A percentile compares a stretch with the other conserved stretches of the same genome.
Conservation (phyloP, 2,888 invertebrate species). For the Papilio protenor region DNA sequence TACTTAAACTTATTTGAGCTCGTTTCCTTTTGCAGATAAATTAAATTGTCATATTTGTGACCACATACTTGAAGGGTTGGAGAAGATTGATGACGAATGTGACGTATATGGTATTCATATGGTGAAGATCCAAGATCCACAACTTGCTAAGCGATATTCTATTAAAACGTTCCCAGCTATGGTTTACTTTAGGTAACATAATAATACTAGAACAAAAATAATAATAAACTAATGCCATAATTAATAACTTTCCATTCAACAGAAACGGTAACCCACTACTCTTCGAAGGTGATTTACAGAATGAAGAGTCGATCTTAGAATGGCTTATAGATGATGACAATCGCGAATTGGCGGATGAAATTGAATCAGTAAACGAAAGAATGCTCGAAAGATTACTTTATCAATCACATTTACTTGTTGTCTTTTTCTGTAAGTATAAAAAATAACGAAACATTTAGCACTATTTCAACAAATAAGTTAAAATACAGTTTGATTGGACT, state of each 20-base stretch:
- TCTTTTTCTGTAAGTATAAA: constrained; percentile 92
- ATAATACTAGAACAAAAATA: background rate
- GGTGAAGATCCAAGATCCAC: constrained; percentile 96
- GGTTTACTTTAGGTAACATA: constrained; percentile 92
- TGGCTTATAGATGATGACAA: constrained; percentile 97
- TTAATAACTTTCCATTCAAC: constrained; percentile 59
- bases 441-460: too few relatives aligned
- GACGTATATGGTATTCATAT: constrained; percentile 96
- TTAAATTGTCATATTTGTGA: constrained; percentile 96
- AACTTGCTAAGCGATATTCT: constrained; percentile 95
- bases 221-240: background rate
- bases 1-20: background rate
- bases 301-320: constrained; percentile 95
- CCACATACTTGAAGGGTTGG: constrained; percentile 93
- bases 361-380: constrained; percentile 95
- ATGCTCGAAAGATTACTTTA: constrained; percentile 94
- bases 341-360: constrained; percentile 96
- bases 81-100: constrained; percentile 95
- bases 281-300: constrained; percentile 96
- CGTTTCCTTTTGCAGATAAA: constrained; percentile 86
- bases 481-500: background rate
- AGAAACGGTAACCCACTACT: constrained; percentile 95
- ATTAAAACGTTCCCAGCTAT: constrained; percentile 97
- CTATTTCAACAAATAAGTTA: too few relatives aligned
- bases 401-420: constrained; percentile 94